Base-by-base conservation (phyloP, 2,113 vertebrate genomes). In the Solea senegalensis region DNA sequence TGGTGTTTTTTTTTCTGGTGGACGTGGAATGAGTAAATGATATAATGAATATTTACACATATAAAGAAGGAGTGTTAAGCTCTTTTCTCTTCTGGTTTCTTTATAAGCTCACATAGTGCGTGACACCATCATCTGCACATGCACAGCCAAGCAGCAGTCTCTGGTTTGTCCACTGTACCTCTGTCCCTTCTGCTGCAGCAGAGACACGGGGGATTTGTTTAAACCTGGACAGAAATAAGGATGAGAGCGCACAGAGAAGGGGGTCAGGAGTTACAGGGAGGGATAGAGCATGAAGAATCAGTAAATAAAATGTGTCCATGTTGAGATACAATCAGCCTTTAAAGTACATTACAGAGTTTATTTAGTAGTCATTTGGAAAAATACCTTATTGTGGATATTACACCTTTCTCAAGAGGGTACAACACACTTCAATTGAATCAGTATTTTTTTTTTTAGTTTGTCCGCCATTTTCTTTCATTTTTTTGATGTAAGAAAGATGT, bases 181-280 rank as follows among this genome's bases (percentile, higher is more conserved):
- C 34, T 34, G 34, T 34, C 34, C 34, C 34, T 34, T 54, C 46
- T 78, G 74, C 15, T 65, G 76, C 16, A 48, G 80, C 55, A 56
- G 48, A 70, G 45, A 60, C 85, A 72, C 78, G 16, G 39, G 81
- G 76, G 81, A 84, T 85, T 76, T 72, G 69, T 65, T 68, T n/a
- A 41, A 74, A 73, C 59, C 52, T 50, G 59, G 64, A 49, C 65
- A 65, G 66, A 67, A 41, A 57, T 53, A 43, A 85, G 71, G 46
- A 72, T 65, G 68, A 72, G 57, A 55, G 40, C 21, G 28, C 43
- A 48, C 51, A 72, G 56, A 71, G 58, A 72, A 80, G 27, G 41
- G 64, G 69, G 60, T 62, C 71, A 81, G 41, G 66, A 60, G 44
- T 61, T 56, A 15, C 7, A 71, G 41, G 39, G 28, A 69, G 61